These are phyloP conservation scores for Adineta ricciae DNA, from an alignment of 2,888 invertebrate species.

Conservation along the genomic window DNA sequence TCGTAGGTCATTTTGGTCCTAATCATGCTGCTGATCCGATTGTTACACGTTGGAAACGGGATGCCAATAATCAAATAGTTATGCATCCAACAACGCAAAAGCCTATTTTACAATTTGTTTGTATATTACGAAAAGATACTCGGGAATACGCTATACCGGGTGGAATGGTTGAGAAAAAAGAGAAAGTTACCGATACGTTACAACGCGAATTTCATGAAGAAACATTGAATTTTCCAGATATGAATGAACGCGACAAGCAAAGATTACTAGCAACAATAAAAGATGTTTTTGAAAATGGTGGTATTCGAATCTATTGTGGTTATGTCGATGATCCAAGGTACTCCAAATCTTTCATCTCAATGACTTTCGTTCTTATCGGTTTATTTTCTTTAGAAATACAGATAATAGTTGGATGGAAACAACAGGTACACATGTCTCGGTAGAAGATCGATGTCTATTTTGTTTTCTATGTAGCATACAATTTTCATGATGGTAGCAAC, in stretches of 20 bases:
- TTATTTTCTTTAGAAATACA: conserved; percentile 62
- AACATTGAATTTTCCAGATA: conserved; percentile 59
- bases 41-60: conserved; percentile 52
- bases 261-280: conserved; percentile 53
- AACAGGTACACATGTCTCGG: not conserved
- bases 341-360: too few relatives aligned
- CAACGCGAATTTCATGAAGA: conserved; percentile 90
- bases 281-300: conserved; percentile 57
- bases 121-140: conserved; percentile 74
- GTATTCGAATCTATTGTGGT: conserved; percentile 54
- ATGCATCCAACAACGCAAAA: conserved; percentile 40
- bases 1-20: conserved; percentile 77
- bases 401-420: conserved; percentile 99
- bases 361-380: not conserved
- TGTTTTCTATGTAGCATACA: conserved; percentile 64
- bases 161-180: conserved; percentile 89
- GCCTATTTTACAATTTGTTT: conserved; percentile 63
- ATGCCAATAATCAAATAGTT: conserved; percentile 34
- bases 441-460: too few relatives aligned
- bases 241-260: conserved; percentile 45
- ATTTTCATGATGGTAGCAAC: conserved; percentile 49
- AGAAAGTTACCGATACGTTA: conserved; percentile 67
- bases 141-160: conserved; percentile 81
- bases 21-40: conserved; percentile 72
- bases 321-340: conserved; percentile 85